Evolutionary conservation across 2,888 invertebrate species (phyloP).

Genomic region (Vandiemenella viatica): DNA sequence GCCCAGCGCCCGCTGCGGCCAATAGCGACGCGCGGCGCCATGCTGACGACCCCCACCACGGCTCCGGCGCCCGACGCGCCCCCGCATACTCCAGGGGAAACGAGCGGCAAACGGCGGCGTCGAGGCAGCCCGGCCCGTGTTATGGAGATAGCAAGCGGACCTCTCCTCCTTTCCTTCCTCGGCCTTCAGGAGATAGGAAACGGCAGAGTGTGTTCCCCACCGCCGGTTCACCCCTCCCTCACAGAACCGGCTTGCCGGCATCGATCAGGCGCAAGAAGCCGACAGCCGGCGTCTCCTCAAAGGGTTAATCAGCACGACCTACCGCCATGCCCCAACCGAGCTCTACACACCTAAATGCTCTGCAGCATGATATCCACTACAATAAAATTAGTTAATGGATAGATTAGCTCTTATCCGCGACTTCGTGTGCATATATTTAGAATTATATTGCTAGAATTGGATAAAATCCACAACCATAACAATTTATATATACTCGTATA

Average conservation of each 20-base stretch:
- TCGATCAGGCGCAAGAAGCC: no score
- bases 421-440: no score
- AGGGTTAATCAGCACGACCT: no score
- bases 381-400: no score
- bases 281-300: no score
- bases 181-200: constrained; percentile 8
- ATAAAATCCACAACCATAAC: no score
- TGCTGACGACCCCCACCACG: constrained; percentile 12
- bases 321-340: no score
- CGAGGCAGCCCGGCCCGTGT: constrained; percentile 12
- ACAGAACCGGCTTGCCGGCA: background rate
- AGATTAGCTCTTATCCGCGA: no score
- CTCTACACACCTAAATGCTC: no score
- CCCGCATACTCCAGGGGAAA: constrained; percentile 20
- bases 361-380: no score
- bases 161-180: constrained; percentile 8
- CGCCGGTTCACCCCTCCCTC: background rate
- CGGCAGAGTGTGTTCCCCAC: constrained; percentile 1
- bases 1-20: background rate
- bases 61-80: constrained; percentile 18
- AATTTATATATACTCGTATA: no score
- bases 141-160: constrained; percentile 12
- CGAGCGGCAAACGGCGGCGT: constrained; percentile 6
- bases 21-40: background rate
- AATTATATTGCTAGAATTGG: no score